Base-by-base conservation (phyloP, 2,888 invertebrate genomes). In the Drosophila kambysellisi region DNA sequence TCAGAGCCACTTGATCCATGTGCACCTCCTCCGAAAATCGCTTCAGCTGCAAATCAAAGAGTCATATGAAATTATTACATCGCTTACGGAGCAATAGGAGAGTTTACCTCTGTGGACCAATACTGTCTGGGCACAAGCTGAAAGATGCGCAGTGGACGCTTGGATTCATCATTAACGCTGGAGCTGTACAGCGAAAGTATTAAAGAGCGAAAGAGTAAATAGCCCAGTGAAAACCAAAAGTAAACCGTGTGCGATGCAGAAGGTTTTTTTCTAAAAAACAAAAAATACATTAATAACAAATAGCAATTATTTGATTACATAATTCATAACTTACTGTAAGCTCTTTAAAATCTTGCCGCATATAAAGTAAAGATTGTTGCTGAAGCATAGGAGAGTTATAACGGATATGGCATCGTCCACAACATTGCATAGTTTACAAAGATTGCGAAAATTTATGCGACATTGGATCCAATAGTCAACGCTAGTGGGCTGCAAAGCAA, bases 291-390 rank as follows among this genome's bases (percentile, higher is more conserved):
- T 12, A 32, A 5, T 29, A 0, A 12, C 0, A 2, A 20, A 25
- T 25, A 8, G 0, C 7, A 29, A 29, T 5, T 8, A 7, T 9
- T 8, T 2, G 17, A 33, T 33, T n/a, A 29, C 2, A 0, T 29
- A 1, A 1, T 35, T 7, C 52, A 25, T 9, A 41, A 82, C 91
- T 83, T 74, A 93, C 93, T 92, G 94, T 82, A 95, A 91, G 52
- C 94, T 95, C 81, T 94, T 94, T 57, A 95, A 92, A 33, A 95
- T 93, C 83, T 95, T 95, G 33, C 94, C 94, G 65, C 95, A 94
- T 79, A 95, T 94, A 76, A 95, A 95, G 84, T 94, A 95, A n/a
- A 95, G 92, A 91, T 95, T 94, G 68, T 94, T 94, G 32, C 94
- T 94, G 79, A 95, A 94, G 20, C 94, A 94, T 0, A 95, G 83